phyloP scores from a whole-genome alignment of 2,888 invertebrate genomes.

The Psylliodes chrysocephalus region DNA sequence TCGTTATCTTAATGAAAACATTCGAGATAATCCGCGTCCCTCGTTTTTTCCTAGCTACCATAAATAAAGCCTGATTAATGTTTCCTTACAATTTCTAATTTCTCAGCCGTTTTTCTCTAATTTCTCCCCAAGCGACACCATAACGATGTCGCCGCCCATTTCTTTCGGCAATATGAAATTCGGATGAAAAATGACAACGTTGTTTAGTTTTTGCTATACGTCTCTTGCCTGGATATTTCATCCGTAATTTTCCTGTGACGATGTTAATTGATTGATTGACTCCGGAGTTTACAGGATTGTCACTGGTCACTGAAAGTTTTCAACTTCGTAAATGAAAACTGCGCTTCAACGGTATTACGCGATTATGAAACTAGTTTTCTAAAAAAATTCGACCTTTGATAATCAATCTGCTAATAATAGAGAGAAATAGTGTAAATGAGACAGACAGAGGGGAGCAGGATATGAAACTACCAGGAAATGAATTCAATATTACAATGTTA shows the following conservation, averaged over 20 bases:
- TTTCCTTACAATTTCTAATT: conserved; percentile 30
- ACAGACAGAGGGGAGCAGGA: too few relatives aligned
- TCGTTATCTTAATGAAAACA: too few relatives aligned
- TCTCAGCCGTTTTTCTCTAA: conserved; percentile 30
- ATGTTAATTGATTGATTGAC: conserved; percentile 31
- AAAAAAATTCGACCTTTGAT: too few relatives aligned
- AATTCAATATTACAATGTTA: too few relatives aligned
- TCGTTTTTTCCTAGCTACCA: conserved; percentile 4
- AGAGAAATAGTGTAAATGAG: too few relatives aligned
- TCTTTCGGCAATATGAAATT: conserved; percentile 25
- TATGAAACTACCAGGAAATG: too few relatives aligned
- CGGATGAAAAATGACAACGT: conserved; percentile 35
- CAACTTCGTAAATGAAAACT: too few relatives aligned
- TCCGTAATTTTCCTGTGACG: conserved; percentile 17
- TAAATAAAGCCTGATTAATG: conserved; percentile 35
- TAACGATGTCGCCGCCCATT: conserved; percentile 24
- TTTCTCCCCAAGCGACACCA: conserved; percentile 32
- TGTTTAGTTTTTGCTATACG: conserved; percentile 16
- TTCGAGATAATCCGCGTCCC: not conserved
- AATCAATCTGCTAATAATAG: too few relatives aligned
- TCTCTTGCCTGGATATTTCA: conserved; percentile 15
- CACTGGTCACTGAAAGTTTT: too few relatives aligned
- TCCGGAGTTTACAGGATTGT: not conserved
- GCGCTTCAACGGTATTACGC: too few relatives aligned
- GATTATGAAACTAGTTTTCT: too few relatives aligned